A percentile compares a stretch with the other conserved stretches of the same genome.
These are phyloP conservation scores for Acleris literana DNA, from an alignment of 2,888 invertebrate species.

Conservation along the genomic window DNA sequence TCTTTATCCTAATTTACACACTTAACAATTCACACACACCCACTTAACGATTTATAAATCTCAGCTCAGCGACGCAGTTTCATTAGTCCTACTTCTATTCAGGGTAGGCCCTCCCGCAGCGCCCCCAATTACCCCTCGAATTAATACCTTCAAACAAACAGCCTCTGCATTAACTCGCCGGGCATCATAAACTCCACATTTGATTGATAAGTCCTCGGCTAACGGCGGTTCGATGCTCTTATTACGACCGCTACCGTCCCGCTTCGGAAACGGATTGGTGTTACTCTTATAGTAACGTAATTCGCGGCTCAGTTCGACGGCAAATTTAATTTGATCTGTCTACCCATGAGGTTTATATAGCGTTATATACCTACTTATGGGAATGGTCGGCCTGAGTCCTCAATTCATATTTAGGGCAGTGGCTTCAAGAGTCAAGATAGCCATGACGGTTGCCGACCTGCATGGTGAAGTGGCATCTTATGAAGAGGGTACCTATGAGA, in stretches of 20 bases:
- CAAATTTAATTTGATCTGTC: too few species aligned
- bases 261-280: slow-evolving; percentile 46
- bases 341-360: too few species aligned
- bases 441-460: too few species aligned
- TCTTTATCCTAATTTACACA: background rate
- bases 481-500: too few species aligned
- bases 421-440: too few species aligned
- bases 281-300: too few species aligned
- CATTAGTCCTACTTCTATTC: too few species aligned
- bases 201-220: slow-evolving; percentile 64
- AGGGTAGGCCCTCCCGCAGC: slow-evolving; percentile 62
- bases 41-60: slow-evolving; percentile 23
- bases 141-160: slow-evolving; percentile 58
- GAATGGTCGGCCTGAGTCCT: too few species aligned
- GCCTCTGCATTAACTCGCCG: slow-evolving; percentile 57
- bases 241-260: slow-evolving; percentile 55
- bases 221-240: slow-evolving; percentile 50
- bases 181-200: slow-evolving; percentile 64
- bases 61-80: slow-evolving; percentile 13
- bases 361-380: too few species aligned
- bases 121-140: slow-evolving; percentile 58
- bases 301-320: too few species aligned
- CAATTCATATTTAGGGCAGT: too few species aligned
- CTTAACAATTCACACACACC: background rate
- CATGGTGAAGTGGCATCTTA: too few species aligned